phyloP scores from a whole-genome alignment of 2,888 invertebrate genomes.

The Arrhopalites spinosus region DNA sequence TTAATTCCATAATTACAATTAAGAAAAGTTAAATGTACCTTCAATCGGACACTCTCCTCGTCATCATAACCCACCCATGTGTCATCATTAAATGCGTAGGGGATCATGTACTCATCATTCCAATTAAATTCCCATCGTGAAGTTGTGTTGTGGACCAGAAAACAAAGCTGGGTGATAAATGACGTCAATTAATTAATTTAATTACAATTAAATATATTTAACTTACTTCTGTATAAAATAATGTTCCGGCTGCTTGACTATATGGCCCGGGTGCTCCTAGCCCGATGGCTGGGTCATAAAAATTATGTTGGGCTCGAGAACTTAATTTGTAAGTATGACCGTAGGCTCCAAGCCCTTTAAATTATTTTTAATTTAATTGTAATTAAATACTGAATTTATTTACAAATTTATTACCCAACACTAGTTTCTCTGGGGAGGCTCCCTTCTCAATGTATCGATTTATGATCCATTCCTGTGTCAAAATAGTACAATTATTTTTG shows the following conservation, averaged over 20 bases:
- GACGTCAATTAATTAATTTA: too few species aligned
- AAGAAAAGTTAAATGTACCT: conserved; percentile 61
- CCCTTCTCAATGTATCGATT: too few species aligned
- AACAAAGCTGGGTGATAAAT: too few species aligned
- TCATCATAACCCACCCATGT: conserved; percentile 88
- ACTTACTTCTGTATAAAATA: conserved; percentile 59
- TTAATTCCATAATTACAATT: background rate
- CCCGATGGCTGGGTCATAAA: conserved; percentile 64
- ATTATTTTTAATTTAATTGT: too few species aligned
- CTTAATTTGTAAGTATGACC: conserved; percentile 37
- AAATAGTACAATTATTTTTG: too few species aligned
- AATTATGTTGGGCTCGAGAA: conserved; percentile 41
- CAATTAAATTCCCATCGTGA: too few species aligned
- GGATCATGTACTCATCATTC: conserved; percentile 60
- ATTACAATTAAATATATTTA: too few species aligned
- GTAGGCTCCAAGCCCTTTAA: conserved; percentile 36
- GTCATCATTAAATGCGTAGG: conserved; percentile 68
- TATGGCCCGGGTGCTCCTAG: conserved; percentile 56
- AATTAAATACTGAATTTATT: too few species aligned
- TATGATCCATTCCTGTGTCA: too few species aligned
- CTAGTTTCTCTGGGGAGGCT: too few species aligned
- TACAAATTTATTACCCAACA: too few species aligned
- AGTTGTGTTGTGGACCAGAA: too few species aligned
- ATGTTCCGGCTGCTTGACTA: conserved; percentile 57
- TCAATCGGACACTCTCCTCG: conserved; percentile 70